Base-by-base conservation (phyloP, 2,113 vertebrate species). In the Notothenia coriiceps region DNA sequence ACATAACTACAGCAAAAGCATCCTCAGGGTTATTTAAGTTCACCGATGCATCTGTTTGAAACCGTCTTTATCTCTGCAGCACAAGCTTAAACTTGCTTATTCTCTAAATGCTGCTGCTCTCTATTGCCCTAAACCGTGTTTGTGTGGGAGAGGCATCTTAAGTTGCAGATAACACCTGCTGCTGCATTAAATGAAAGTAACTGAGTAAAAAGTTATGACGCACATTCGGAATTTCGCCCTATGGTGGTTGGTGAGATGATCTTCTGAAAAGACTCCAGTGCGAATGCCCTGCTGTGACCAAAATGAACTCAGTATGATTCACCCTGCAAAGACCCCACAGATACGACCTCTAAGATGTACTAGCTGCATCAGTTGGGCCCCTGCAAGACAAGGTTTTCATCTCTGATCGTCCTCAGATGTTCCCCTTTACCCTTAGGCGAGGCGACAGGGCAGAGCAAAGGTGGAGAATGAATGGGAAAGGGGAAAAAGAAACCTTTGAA, bases 341-440 rank as follows among this genome's bases (percentile, higher is more conserved):
- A 86, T 75, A 87, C 63, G 64, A 83, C 51, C 22, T 77, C 57
- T 51, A 57, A 54, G 29, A 74, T 84, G 77, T 68, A 69, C 79
- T 89, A 56, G 76, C 54, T 63, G 79, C 70, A 82, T 70, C 61
- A 69, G 60, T 67, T 13, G 56, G 71, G 70, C 68, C 74, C 69
- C 82, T 62, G 60, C 50, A 56, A 55, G 69, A 66, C 10, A 3
- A 64, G 35, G n/a, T 76, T 70, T 79, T 44, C 47, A 52, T 82
- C 71, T 63, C 49, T 88, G 83, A 92, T 89, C 47, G 2, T 85
- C 82, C 82, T 91, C 86, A 90, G 88, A 92, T 92, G 88, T 87
- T 85, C 44, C 29, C 64, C 66, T 12, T 73, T 47, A 84, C 60
- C 68, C 74, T 74, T n/a, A n/a, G 71, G 79, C 81, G 74, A 56